Evolutionary conservation across 2,113 vertebrate genomes (phyloP), one percentile per base, ranked within the genome.

Genomic region (Engraulis encrasicolus): DNA sequence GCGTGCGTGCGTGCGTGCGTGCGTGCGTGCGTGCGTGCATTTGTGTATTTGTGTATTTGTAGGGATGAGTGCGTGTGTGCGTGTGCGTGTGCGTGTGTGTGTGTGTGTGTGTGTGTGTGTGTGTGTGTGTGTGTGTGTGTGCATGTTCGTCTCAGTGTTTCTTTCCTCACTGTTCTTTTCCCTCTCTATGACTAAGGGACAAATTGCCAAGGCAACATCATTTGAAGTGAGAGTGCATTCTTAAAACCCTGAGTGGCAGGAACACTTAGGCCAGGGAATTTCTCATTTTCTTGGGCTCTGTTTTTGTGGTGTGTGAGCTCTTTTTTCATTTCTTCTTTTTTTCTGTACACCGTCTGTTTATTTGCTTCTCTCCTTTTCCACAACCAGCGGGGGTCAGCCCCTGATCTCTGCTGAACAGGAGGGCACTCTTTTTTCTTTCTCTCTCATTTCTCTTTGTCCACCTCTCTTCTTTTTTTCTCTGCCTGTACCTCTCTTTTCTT

Each of bases 101-200:
- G 66, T 74, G 66, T 71, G 66, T 34, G 66, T 34, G 66, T 31
- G 66, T 74, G 27, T 74, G 66, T 74, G 61, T 71, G 27, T 71
- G 27, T 71, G 12, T 11, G 27, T 71, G 23, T 31, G 61, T 71
- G 23, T 31, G n/a, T 50, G 2, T 2, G 49, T 61, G 58, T 23
- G 58, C 1, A 12, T n/a, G 58, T 4, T 20, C 9, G 58, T 7
- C 5, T 23, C 2, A 9, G 58, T 61, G 20, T 50, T 50, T 50
- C 14, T 66, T 14, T 3, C 23, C 15, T 74, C 66, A 31, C 66
- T 36, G 66, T 74, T 74, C 34, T 5, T 12, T 74, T 4, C 34
- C 14, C 9, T 74, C 27, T 15, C 11, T 2, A 74, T 74, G 66
- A 74, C 61, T 14, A 74, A 34, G 66, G 27, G 34, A 74, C 66